Evolutionary conservation across 2,797 vertebrate species (phyloP), one percentile per base, ranked within the genome.

Genomic region (Ambastaia sidthimunki): DNA sequence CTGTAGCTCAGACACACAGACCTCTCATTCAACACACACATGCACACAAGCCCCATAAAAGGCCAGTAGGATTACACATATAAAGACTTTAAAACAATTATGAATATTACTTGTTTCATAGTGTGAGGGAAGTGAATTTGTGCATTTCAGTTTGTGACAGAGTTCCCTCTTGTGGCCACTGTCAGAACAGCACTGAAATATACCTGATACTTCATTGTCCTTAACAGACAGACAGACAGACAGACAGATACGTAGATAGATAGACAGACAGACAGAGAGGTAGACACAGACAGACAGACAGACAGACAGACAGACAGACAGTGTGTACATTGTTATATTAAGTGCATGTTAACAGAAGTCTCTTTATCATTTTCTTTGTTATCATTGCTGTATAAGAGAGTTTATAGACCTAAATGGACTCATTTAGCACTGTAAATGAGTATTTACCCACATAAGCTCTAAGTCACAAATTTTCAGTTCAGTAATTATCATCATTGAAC

Each of bases 11-110:
- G 31, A 77, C 52, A 50, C 50, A 74, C 78, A 82, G 2, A 57
- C 12, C 76, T 9, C 37, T 55, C 60, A 47, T 65, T 16, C 44
- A 71, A 66, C 74, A 55, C 66, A 80, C 37, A 78, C 50, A 71
- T 19, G 54, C 11, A 59, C 37, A 41, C 37, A 41, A 41, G 9
- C 41, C 10, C 10, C 9, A 10, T 44, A 44, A 44, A 44, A 44
- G 41, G 41, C 10, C 41, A 44, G 41, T 44, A 44, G 10, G 9
- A 44, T 44, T 44, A 44, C 41, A 44, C 9, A 11, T 44, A 44
- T 44, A 44, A 44, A 44, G 41, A 11, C 41, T 44, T 44, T 44
- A 44, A 44, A 44, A 11, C 41, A 11, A 44, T 44, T 44, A 44
- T 37, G 2, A 44, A 44, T 44, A 44, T 44, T 44, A 10, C 9